These are phyloP conservation scores for Catagonus wagneri DNA, from an alignment of 2,113 vertebrate genomes.

Conservation along the genomic window DNA sequence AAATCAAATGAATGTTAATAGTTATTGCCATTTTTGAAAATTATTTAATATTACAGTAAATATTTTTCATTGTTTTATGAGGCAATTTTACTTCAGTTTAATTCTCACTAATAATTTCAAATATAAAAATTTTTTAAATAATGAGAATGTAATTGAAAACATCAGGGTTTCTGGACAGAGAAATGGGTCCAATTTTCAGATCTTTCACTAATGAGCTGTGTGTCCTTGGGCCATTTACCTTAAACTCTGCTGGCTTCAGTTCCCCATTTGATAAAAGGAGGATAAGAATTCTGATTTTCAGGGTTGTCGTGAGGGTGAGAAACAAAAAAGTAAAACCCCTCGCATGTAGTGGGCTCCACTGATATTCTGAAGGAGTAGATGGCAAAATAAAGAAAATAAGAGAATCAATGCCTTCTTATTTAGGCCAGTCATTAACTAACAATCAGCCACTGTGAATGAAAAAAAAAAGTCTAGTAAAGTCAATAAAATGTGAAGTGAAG, in stretches of 20 bases:
- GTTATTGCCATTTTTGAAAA: background rate
- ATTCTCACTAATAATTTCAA: conserved; percentile 23
- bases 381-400: conserved; percentile 56
- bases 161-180: background rate
- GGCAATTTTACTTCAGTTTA: conserved; percentile 16
- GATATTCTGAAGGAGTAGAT: background rate
- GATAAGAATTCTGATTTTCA: background rate
- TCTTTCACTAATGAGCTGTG: conserved; percentile 20
- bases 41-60: background rate
- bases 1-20: background rate
- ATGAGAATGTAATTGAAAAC: conserved; percentile 3
- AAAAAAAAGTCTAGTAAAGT: conserved; percentile 76
- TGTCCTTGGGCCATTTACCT: background rate
- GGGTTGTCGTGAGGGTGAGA: background rate
- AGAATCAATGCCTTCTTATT: conserved; percentile 59
- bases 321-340: background rate
- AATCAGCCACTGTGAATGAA: conserved; percentile 77
- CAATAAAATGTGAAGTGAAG: conserved; percentile 85
- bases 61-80: conserved; percentile 31
- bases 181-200: background rate
- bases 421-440: conserved; percentile 69
- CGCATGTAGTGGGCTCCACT: background rate
- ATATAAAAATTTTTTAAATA: background rate
- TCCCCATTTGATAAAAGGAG: background rate
- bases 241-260: background rate